These are phyloP conservation scores for Xanthorhoe designata DNA, from an alignment of 2,888 invertebrate species.

Conservation along the genomic window DNA sequence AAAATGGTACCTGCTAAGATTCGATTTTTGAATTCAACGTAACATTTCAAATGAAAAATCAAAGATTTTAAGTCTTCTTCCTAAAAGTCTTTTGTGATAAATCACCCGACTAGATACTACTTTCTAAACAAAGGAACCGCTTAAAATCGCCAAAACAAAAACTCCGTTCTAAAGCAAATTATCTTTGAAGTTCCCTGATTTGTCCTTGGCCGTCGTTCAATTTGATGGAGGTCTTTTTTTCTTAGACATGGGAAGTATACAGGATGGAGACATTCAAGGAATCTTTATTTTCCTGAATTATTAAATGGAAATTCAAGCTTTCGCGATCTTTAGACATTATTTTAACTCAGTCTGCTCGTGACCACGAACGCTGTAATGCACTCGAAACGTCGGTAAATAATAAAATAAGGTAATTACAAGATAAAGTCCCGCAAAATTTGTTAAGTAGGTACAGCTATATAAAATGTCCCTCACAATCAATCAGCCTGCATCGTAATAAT, in stretches of 20 bases:
- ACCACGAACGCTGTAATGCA: too few relatives aligned
- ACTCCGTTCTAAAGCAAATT: conserved; percentile 50
- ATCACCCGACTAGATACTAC: conserved; percentile 27
- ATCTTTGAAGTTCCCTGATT: conserved; percentile 46
- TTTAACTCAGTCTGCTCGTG: too few relatives aligned
- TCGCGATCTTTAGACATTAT: too few relatives aligned
- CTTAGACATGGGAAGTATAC: conserved; percentile 22
- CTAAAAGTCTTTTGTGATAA: conserved; percentile 22
- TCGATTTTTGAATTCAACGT: background rate
- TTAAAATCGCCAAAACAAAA: conserved; percentile 48
- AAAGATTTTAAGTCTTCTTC: conserved; percentile 6
- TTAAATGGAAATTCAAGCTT: too few relatives aligned
- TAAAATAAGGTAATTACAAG: too few relatives aligned
- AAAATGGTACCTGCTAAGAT: too few relatives aligned
- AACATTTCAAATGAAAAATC: background rate
- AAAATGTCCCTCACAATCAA: conserved; percentile 6
- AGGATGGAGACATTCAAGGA: conserved; percentile 12
- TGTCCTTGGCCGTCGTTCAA: conserved; percentile 47
- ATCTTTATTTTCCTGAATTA: conserved; percentile 2
- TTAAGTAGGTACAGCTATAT: too few relatives aligned
- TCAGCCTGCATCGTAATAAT: background rate
- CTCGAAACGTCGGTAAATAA: too few relatives aligned
- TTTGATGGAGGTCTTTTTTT: conserved; percentile 46
- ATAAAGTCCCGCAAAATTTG: too few relatives aligned
- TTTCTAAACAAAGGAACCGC: conserved; percentile 38